A percentile compares a stretch with the other conserved stretches of the same genome.
Evolutionary conservation across 1,140 invertebrate species (phyloP).

Genomic region (Drosophila pectinifera): DNA sequence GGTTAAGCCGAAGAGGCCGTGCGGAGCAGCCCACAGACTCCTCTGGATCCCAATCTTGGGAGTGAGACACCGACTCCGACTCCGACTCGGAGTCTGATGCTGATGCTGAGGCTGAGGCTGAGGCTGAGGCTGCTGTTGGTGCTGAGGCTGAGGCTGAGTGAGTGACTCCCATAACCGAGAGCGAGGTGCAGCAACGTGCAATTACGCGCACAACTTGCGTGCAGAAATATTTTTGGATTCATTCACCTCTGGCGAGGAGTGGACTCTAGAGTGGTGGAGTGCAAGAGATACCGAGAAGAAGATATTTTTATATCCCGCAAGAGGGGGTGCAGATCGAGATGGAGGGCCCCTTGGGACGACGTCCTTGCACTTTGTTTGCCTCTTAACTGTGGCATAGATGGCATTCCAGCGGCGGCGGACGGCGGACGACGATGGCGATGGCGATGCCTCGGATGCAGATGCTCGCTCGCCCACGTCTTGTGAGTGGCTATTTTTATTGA

Average conservation of each 20-base stretch:
- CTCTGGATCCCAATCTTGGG: slow-evolving; percentile 37
- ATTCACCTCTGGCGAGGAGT: slow-evolving; percentile 58
- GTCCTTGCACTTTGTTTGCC: slow-evolving; percentile 59
- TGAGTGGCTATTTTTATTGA: slow-evolving; percentile 55
- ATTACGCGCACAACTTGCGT: slow-evolving; percentile 72
- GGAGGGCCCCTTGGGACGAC: slow-evolving; percentile 42
- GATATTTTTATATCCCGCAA: slow-evolving; percentile 47
- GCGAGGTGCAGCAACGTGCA: slow-evolving; percentile 60
- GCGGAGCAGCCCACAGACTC: slow-evolving; percentile 45
- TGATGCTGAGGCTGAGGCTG: not conserved
- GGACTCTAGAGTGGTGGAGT: slow-evolving; percentile 25
- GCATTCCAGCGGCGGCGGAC: slow-evolving; percentile 42
- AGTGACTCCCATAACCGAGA: slow-evolving; percentile 40
- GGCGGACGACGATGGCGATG: slow-evolving; percentile 23
- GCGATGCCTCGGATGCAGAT: slow-evolving; percentile 18
- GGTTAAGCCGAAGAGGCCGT: slow-evolving; percentile 57
- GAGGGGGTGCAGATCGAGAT: slow-evolving; percentile 10
- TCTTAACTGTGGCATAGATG: slow-evolving; percentile 56
- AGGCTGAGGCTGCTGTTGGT: slow-evolving; percentile 4
- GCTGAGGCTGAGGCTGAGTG: slow-evolving; percentile 5
- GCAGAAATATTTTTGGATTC: slow-evolving; percentile 74
- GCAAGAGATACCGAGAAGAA: slow-evolving; percentile 40
- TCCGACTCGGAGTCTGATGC: slow-evolving; percentile 21
- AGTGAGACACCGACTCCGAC: slow-evolving; percentile 32
- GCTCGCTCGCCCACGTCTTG: slow-evolving; percentile 43